Conservation (phyloP, 2,797 vertebrate genomes). For the Odontamblyopus lacepedii region DNA sequence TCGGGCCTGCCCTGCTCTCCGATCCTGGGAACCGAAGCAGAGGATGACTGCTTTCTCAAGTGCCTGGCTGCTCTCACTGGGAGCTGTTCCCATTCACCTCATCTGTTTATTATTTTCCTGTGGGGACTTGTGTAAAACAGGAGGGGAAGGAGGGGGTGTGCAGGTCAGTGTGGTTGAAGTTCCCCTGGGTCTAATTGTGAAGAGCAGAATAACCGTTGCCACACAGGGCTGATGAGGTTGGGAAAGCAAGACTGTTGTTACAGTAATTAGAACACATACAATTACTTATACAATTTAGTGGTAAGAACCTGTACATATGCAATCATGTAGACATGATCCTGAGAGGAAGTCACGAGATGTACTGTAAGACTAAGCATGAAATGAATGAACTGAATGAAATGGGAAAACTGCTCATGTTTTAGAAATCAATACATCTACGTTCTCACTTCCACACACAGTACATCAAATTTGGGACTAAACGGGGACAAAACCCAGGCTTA, state of each 20-base stretch:
- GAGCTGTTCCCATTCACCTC: slow-evolving; percentile 78
- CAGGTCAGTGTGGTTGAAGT: slow-evolving; percentile 64
- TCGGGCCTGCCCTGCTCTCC: slow-evolving; percentile 69
- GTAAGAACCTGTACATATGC: not conserved
- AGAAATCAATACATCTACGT: not conserved
- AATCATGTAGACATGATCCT: not conserved
- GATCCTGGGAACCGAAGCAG: slow-evolving; percentile 77
- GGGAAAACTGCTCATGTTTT: not conserved
- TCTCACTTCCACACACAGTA: not conserved
- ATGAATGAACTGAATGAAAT: not conserved
- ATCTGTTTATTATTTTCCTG: slow-evolving; percentile 86
- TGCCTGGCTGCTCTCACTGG: slow-evolving; percentile 66
- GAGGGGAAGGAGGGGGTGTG: slow-evolving; percentile 24
- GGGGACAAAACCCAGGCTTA: not conserved
- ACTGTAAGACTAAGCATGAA: not conserved
- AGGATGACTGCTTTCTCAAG: slow-evolving; percentile 60
- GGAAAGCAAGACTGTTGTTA: not conserved
- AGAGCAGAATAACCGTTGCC: slow-evolving; percentile 15
- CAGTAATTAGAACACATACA: slow-evolving; percentile 25
- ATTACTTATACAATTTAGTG: slow-evolving; percentile 22
- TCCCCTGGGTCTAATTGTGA: slow-evolving; percentile 71
- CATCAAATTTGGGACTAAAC: not conserved
- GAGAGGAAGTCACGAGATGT: not conserved
- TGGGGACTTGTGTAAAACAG: slow-evolving; percentile 75
- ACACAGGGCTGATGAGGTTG: slow-evolving; percentile 5